Evolutionary conservation across 30 jellyfish, hydroid and myxozoan species (phyloP).

Genomic region (Aurelia sp.): DNA sequence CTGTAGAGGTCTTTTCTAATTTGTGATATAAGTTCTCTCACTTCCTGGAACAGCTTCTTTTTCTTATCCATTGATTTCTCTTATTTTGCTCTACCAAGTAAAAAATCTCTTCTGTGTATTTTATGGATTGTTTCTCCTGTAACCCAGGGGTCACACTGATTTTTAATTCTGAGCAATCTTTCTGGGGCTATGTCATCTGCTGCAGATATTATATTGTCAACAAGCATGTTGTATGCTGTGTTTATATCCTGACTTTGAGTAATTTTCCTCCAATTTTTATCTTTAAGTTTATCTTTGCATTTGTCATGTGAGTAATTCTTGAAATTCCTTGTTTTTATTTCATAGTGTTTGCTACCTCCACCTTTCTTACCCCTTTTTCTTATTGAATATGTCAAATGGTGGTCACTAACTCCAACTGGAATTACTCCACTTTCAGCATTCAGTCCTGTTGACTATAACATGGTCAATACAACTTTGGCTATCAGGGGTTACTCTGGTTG

Average conservation of each 20-base stretch:
- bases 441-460: slow-evolving; percentile 16
- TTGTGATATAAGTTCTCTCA: too few species aligned
- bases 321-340: slow-evolving; percentile 34
- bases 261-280: slow-evolving; percentile 36
- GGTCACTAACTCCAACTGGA: slow-evolving; percentile 45
- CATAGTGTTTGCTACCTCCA: slow-evolving; percentile 23
- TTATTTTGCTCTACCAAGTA: too few species aligned
- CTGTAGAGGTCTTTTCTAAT: too few species aligned
- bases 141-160: slow-evolving; percentile 55
- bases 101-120: too few species aligned
- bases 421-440: slow-evolving; percentile 32
- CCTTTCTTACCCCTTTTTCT: slow-evolving; percentile 36
- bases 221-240: slow-evolving; percentile 49
- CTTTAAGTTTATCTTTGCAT: slow-evolving; percentile 37
- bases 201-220: slow-evolving; percentile 37
- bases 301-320: slow-evolving; percentile 26
- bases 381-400: slow-evolving; percentile 24
- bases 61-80: too few species aligned
- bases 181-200: slow-evolving; percentile 48
- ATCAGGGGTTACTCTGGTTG: slow-evolving; percentile 41
- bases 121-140: slow-evolving; percentile 47
- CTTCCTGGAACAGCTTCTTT: too few species aligned
- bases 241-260: slow-evolving; percentile 49
- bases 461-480: slow-evolving; percentile 26
- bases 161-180: slow-evolving; percentile 29